A percentile compares a stretch with the other conserved stretches of the same genome.
Evolutionary conservation across 2,888 invertebrate species (phyloP).

Genomic region (Belgica antarctica): DNA sequence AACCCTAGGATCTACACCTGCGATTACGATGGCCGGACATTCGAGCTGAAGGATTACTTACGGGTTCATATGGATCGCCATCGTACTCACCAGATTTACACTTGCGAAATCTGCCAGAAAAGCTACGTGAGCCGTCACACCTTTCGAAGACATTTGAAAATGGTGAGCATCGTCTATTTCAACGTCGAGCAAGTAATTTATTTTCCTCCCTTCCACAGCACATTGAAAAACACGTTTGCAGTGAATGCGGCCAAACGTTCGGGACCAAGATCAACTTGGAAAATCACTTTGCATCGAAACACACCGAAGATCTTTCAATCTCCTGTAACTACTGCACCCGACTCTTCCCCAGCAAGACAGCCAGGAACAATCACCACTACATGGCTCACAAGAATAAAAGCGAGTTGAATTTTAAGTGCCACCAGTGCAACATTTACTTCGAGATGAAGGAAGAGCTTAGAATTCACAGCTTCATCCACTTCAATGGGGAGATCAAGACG

Average conservation of each 20-base stretch:
- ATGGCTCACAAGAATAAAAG: slow-evolving; percentile 12
- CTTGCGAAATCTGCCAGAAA: slow-evolving; percentile 7
- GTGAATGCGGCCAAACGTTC: background rate
- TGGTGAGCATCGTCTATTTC: slow-evolving; percentile 20
- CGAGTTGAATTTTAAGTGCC: slow-evolving; percentile 28
- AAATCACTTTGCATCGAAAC: slow-evolving; percentile 29
- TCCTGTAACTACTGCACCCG: slow-evolving; percentile 29
- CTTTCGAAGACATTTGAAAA: slow-evolving; percentile 6
- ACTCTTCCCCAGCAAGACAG: slow-evolving; percentile 8
- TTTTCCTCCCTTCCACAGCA: background rate
- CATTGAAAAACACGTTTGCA: slow-evolving; percentile 3
- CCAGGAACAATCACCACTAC: slow-evolving; percentile 38
- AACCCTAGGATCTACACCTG: background rate
- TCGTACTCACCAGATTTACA: background rate
- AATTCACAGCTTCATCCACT: slow-evolving; percentile 34
- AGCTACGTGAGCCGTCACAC: slow-evolving; percentile 4
- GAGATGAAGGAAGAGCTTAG: slow-evolving; percentile 36
- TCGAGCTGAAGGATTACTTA: slow-evolving; percentile 13
- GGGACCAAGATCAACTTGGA: background rate
- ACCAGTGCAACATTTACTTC: background rate
- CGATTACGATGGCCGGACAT: slow-evolving; percentile 18
- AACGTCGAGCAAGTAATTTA: background rate
- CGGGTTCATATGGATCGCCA: slow-evolving; percentile 34
- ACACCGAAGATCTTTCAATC: background rate
- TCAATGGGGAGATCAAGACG: slow-evolving; percentile 26